Evolutionary conservation across 1,140 invertebrate genomes (phyloP).

Genomic region (Drosophila sulfurigaster): DNA sequence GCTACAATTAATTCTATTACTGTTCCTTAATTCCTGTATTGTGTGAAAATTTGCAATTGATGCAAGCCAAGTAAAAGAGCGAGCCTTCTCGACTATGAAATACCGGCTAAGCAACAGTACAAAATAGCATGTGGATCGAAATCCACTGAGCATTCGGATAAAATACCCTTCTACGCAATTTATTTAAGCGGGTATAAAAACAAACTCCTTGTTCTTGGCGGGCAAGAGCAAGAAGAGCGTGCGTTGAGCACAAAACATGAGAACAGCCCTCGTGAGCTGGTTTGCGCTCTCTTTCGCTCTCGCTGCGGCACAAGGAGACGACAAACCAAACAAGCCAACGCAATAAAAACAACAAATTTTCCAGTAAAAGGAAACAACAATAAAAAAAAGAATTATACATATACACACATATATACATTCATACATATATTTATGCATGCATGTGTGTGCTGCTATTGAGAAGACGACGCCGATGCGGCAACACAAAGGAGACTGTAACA

Average conservation of each 20-base stretch:
- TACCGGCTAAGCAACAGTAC: no score
- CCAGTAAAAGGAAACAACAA: constrained; percentile 50
- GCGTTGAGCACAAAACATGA: constrained; percentile 7
- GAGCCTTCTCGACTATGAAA: no score
- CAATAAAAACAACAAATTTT: constrained; percentile 50
- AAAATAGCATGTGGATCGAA: no score
- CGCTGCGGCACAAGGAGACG: constrained; percentile 19
- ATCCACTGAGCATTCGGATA: no score
- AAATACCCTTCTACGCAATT: no score
- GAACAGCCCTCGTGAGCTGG: constrained; percentile 17
- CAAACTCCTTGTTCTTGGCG: constrained; percentile 23
- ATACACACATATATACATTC: constrained; percentile 4
- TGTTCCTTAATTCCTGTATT: not conserved
- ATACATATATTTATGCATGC: constrained; percentile 1
- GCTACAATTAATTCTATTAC: not conserved
- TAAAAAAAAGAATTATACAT: constrained; percentile 33
- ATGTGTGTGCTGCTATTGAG: constrained; percentile 6
- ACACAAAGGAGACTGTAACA: constrained; percentile 49
- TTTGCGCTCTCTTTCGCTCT: not conserved
- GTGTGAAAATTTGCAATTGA: constrained; percentile 28
- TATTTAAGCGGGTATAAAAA: constrained; percentile 3
- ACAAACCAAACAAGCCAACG: constrained; percentile 34
- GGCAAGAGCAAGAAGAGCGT: constrained; percentile 17
- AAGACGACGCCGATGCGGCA: constrained; percentile 36
- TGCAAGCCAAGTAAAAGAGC: not conserved